These are phyloP conservation scores for Ectropis grisescens DNA, from an alignment of 1,140 invertebrate species.

Conservation along the genomic window DNA sequence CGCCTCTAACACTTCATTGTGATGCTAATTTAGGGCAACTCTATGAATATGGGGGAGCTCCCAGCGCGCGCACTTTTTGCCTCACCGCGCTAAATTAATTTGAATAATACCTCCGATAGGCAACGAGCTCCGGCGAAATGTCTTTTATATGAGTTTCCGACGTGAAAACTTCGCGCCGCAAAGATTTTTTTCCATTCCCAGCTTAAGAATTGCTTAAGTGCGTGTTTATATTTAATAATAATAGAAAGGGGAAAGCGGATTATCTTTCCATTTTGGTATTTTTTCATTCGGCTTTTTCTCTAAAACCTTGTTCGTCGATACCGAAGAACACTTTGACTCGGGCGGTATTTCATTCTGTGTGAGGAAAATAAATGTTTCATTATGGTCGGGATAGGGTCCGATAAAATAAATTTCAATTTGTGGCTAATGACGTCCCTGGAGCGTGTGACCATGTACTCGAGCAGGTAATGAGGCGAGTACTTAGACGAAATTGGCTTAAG, in stretches of 20 bases:
- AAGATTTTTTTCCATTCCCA: slow-evolving; percentile 32
- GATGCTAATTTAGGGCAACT: slow-evolving; percentile 62
- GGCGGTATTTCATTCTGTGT: slow-evolving; percentile 4
- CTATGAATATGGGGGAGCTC: slow-evolving; percentile 58
- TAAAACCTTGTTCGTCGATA: too few species aligned
- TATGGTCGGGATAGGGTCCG: slow-evolving; percentile 16
- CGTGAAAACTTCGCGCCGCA: slow-evolving; percentile 29
- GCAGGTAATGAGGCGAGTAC: slow-evolving; percentile 43
- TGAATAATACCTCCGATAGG: slow-evolving; percentile 63
- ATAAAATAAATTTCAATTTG: slow-evolving; percentile 55
- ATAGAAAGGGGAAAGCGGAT: slow-evolving; percentile 18
- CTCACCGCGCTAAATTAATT: slow-evolving; percentile 61
- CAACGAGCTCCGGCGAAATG: slow-evolving; percentile 46
- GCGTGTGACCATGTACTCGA: slow-evolving; percentile 27
- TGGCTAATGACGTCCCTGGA: slow-evolving; percentile 42
- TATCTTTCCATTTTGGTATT: slow-evolving; percentile 4
- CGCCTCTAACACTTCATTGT: slow-evolving; percentile 61
- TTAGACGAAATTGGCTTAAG: slow-evolving; percentile 59
- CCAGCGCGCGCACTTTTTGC: slow-evolving; percentile 56
- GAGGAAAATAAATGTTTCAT: slow-evolving; percentile 26
- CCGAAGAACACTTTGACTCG: too few species aligned
- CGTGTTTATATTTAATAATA: slow-evolving; percentile 43
- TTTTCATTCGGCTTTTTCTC: too few species aligned
- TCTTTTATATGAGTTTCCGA: slow-evolving; percentile 59
- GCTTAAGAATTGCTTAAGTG: slow-evolving; percentile 30